These are phyloP conservation scores for Tauraco hartlaubi DNA, from an alignment of 2,797 vertebrate genomes.

Conservation along the genomic window DNA sequence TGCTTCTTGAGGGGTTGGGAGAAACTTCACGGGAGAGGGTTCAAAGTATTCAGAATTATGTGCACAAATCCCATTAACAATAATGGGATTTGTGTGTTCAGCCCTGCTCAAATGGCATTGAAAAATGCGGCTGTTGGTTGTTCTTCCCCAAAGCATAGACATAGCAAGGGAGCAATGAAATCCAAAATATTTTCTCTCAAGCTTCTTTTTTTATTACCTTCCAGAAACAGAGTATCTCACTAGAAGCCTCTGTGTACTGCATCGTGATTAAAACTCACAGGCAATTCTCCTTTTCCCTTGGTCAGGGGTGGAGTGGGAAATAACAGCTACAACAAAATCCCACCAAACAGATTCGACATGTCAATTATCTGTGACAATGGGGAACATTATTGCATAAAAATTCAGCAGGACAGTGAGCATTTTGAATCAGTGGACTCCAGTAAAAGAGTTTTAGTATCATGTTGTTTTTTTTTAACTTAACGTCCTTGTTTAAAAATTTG, in stretches of 20 bases:
- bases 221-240: not conserved
- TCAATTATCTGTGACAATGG: not conserved
- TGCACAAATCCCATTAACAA: slow-evolving; percentile 80
- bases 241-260: not conserved
- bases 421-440: not conserved
- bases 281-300: not conserved
- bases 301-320: not conserved
- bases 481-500: not conserved
- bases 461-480: not conserved
- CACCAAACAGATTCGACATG: not conserved
- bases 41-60: slow-evolving; percentile 79
- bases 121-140: slow-evolving; percentile 63
- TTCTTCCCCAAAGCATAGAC: slow-evolving; percentile 53
- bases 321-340: not conserved
- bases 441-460: not conserved
- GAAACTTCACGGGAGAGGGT: slow-evolving; percentile 75
- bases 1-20: slow-evolving; percentile 66
- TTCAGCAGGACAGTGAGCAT: not conserved
- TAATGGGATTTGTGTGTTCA: slow-evolving; percentile 79
- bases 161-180: slow-evolving; percentile 56
- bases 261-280: not conserved
- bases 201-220: slow-evolving; percentile 30
- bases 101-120: slow-evolving; percentile 59
- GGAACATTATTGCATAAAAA: not conserved
- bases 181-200: slow-evolving; percentile 39